Evolutionary conservation across 1,140 invertebrate species (phyloP), one percentile per base, ranked within the genome.

Genomic region (Lordiphosa clarofinis): DNA sequence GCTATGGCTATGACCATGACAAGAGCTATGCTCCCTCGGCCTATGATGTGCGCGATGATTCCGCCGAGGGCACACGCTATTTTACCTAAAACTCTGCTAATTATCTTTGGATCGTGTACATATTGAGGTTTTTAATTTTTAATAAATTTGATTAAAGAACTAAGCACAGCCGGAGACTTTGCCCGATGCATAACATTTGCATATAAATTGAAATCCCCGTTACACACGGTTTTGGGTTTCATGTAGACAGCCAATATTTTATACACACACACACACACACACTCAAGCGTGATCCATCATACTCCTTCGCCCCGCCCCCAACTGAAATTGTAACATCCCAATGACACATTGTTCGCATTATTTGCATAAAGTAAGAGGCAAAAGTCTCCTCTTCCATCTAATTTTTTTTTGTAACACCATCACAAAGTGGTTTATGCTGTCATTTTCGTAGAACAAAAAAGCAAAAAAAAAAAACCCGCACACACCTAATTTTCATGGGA

Each of bases 311-410:
- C 24, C 1, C 24, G 24, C 24, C 24, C 6, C 24, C 1, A 28
- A 7, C 24, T 28, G 4, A 21, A 36, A 49, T 11, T n/a, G 37
- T 66, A 39, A 15, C 52, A 15, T 44, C 57, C 52, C 28, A 58
- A 72, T 81, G 76, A 81, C 76, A 81, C 67, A 81, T 81, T 81
- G 76, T 65, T 63, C 68, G 62, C 78, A 82, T 82, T 81, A 82
- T 81, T 81, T 81, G 78, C 78, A 81, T 81, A 82, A 65, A 63
- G 31, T 33, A 19, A 8, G 38, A 38, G 39, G 57, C 11, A n/a
- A 24, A 15, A 44, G 40, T 61, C 53, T 33, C 15, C 21, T 24
- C 38, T 46, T 44, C 5, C 8, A 1, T 43, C 15, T 28, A 3
- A 6, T 28, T 28, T 24, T n/a, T 43, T 6, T 44, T 44, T 44